Conservation (phyloP, 1,140 invertebrate genomes). For the Drosophila lacteicornis region DNA sequence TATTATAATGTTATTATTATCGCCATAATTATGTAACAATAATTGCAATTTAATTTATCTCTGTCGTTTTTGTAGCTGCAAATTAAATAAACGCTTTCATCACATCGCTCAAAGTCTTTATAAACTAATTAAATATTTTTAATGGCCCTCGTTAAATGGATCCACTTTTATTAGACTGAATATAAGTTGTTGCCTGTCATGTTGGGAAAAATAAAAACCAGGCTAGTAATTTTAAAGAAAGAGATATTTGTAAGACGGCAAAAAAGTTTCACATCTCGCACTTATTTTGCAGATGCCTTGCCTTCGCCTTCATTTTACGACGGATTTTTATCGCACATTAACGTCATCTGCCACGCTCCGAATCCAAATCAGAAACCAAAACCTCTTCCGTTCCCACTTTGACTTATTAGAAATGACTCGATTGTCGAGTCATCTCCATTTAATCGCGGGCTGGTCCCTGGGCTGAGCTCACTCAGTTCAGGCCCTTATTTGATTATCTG, state of each 20-base stretch:
- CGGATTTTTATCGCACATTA: constrained; percentile 47
- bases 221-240: constrained; percentile 1
- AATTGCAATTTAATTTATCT: neutral
- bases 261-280: constrained; percentile 20
- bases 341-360: constrained; percentile 33
- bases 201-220: neutral
- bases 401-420: constrained; percentile 33
- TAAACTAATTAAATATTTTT: constrained; percentile 8
- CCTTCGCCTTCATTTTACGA: constrained; percentile 12
- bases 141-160: constrained; percentile 1
- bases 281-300: constrained; percentile 2
- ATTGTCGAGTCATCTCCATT: constrained; percentile 41
- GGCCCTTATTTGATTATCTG: constrained; percentile 37
- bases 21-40: no score
- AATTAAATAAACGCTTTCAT: constrained; percentile 2
- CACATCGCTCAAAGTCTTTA: neutral
- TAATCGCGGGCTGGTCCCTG: neutral
- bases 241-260: constrained; percentile 15
- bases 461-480: neutral
- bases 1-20: neutral
- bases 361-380: neutral
- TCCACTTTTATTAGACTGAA: neutral
- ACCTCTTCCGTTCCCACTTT: constrained; percentile 1
- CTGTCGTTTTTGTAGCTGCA: neutral
- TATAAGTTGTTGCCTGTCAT: neutral